Evolutionary conservation across 1,140 invertebrate genomes (phyloP).

Genomic region (Monomorium pharaonis): DNA sequence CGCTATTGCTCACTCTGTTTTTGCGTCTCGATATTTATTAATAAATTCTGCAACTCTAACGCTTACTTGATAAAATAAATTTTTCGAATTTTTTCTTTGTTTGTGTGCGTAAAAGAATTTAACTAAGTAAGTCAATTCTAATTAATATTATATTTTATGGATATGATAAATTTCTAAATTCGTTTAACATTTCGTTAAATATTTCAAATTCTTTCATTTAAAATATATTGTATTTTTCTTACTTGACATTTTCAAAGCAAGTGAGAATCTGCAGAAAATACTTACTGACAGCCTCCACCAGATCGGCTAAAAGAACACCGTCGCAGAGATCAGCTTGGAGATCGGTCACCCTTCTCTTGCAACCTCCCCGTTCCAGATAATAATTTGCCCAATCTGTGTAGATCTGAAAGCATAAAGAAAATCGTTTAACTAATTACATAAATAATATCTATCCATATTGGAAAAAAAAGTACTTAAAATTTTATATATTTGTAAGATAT

Average conservation of each 20-base stretch:
- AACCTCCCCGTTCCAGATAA: conserved; percentile 96
- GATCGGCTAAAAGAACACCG: conserved; percentile 95
- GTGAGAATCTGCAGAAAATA: conserved; percentile 70
- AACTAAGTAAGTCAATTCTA: not conserved
- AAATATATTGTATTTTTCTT: not conserved
- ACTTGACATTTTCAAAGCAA: not conserved
- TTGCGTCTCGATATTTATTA: not conserved
- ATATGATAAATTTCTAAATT: not conserved
- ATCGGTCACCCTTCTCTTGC: conserved; percentile 93
- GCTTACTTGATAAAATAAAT: conserved; percentile 15
- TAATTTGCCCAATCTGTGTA: conserved; percentile 99
- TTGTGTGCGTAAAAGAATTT: not conserved
- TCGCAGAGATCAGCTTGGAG: conserved; percentile 95
- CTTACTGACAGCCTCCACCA: conserved; percentile 98
- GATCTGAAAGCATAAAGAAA: conserved; percentile 88
- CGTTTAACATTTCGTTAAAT: not conserved
- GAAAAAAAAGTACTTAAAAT: too few relatives aligned
- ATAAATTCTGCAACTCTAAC: not conserved
- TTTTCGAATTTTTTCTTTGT: not conserved
- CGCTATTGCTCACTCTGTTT: not conserved
- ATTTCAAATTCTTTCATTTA: not conserved
- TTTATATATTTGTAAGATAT: too few relatives aligned
- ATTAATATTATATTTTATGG: not conserved
- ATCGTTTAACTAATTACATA: not conserved
- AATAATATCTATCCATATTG: not conserved